A percentile compares a stretch with the other conserved stretches of the same genome.
Conservation (phyloP, 1,140 invertebrate species). For the Cyrtorhinus lividipennis region DNA sequence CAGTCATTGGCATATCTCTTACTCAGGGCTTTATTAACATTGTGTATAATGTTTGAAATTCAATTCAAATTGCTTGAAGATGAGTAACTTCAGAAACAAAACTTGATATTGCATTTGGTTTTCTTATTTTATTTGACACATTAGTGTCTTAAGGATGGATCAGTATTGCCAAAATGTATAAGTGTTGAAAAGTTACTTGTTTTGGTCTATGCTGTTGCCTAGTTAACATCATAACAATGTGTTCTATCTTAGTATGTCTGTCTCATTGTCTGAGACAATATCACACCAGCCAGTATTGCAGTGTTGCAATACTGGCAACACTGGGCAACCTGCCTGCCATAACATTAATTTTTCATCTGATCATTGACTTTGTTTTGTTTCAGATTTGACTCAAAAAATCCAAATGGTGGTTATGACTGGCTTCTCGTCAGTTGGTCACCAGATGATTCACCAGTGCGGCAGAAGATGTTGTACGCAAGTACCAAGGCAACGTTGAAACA, state of each 20-base stretch:
- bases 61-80: background rate
- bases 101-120: too few relatives aligned
- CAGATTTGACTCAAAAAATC: constrained; percentile 63
- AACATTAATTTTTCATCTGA: background rate
- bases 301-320: too few relatives aligned
- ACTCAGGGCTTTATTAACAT: too few relatives aligned
- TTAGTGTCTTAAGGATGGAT: too few relatives aligned
- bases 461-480: constrained; percentile 98
- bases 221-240: background rate
- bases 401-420: constrained; percentile 81
- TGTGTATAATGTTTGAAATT: constrained; percentile 2
- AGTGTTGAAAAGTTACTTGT: too few relatives aligned
- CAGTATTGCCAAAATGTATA: too few relatives aligned
- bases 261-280: too few relatives aligned
- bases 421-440: constrained; percentile 89
- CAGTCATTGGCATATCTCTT: too few relatives aligned
- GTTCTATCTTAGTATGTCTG: background rate
- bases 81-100: background rate
- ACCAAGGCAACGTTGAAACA: constrained; percentile 95
- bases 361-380: constrained; percentile 19
- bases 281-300: too few relatives aligned
- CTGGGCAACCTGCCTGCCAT: too few relatives aligned
- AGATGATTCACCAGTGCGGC: constrained; percentile 70
- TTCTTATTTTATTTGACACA: too few relatives aligned
- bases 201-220: background rate